phyloP scores from a whole-genome alignment of 2,797 vertebrate species.

The Australoheros facetus region DNA sequence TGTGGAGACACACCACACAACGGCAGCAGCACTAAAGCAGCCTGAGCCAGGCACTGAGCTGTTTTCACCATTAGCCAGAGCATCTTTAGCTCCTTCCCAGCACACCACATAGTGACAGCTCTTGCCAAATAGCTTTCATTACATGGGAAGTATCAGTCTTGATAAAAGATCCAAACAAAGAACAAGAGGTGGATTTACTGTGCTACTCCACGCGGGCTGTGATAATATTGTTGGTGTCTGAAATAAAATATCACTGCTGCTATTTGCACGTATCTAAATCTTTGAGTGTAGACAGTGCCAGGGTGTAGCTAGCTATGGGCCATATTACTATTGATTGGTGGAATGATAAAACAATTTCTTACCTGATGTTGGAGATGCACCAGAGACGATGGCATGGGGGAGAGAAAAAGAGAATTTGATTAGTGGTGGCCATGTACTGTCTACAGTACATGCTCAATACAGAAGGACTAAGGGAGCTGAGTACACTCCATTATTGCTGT shows the following conservation, averaged over 20 bases:
- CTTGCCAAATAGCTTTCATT: slow-evolving; percentile 78
- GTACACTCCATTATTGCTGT: slow-evolving; percentile 59
- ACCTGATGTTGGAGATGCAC: slow-evolving; percentile 78
- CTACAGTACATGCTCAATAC: slow-evolving; percentile 60
- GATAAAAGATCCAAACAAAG: slow-evolving; percentile 79
- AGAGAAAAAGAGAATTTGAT: slow-evolving; percentile 73
- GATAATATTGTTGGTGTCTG: slow-evolving; percentile 74
- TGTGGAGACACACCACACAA: slow-evolving; percentile 48
- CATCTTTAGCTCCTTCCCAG: slow-evolving; percentile 66
- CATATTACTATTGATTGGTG: slow-evolving; percentile 79
- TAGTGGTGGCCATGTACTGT: slow-evolving; percentile 71
- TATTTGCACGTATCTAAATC: slow-evolving; percentile 80
- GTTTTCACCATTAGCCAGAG: slow-evolving; percentile 51
- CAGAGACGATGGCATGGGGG: slow-evolving; percentile 66
- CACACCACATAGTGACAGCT: slow-evolving; percentile 55
- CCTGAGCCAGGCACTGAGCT: slow-evolving; percentile 41
- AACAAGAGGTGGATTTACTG: slow-evolving; percentile 70
- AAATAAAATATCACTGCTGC: slow-evolving; percentile 72
- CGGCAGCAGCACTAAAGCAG: slow-evolving; percentile 30
- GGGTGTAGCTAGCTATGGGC: slow-evolving; percentile 69
- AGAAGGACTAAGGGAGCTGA: slow-evolving; percentile 44
- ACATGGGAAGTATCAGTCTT: slow-evolving; percentile 71
- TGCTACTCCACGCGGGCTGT: slow-evolving; percentile 62
- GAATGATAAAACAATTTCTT: slow-evolving; percentile 81
- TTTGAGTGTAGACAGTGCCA: slow-evolving; percentile 62